Evolutionary conservation across 1,140 invertebrate species (phyloP).

Genomic region (Berghia stephanieae): DNA sequence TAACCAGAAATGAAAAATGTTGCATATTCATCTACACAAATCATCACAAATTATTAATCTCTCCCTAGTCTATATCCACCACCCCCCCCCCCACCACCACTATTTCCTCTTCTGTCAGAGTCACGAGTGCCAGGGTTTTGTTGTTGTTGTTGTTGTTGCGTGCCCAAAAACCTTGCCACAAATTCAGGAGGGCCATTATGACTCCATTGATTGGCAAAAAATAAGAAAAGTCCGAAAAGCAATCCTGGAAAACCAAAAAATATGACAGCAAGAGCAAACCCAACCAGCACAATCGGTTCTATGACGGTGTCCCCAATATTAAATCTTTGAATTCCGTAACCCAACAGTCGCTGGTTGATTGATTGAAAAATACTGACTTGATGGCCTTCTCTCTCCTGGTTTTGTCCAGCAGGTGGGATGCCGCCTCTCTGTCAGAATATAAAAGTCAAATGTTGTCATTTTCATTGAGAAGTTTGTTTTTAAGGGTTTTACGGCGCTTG

Average conservation of each 20-base stretch:
- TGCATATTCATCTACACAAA: not conserved
- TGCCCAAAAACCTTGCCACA: conserved; percentile 32
- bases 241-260: conserved; percentile 52
- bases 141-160: too few relatives aligned
- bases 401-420: too few relatives aligned
- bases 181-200: conserved; percentile 32
- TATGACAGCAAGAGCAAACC: conserved; percentile 46
- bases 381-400: conserved; percentile 33
- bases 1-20: too few relatives aligned
- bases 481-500: too few relatives aligned
- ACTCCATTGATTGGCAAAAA: conserved; percentile 46
- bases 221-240: conserved; percentile 48
- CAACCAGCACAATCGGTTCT: conserved; percentile 52
- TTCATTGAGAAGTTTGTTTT: too few relatives aligned
- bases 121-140: too few relatives aligned
- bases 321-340: conserved; percentile 45
- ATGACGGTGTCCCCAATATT: conserved; percentile 45
- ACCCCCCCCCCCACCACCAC: conserved; percentile 29
- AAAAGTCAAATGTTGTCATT: too few relatives aligned
- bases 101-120: not conserved
- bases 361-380: conserved; percentile 47
- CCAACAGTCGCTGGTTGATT: conserved; percentile 49
- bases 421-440: too few relatives aligned
- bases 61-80: conserved; percentile 43
- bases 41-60: conserved; percentile 19